Conservation (phyloP, 2,888 invertebrate species). For the Drosophila anomalata region DNA sequence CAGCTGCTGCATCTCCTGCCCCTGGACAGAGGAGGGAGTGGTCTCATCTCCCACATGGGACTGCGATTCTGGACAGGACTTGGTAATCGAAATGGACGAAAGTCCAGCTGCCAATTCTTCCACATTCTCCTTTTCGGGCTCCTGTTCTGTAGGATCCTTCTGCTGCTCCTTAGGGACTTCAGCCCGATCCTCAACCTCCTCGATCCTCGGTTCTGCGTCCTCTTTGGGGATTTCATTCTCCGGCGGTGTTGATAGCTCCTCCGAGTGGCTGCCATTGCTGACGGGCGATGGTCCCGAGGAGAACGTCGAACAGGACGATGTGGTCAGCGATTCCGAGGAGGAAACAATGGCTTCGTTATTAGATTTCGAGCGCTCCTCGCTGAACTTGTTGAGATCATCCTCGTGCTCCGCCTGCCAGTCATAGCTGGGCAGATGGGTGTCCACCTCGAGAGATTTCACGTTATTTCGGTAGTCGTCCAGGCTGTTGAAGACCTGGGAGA, state of each 20-base stretch:
- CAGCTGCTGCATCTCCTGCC: slow-evolving; percentile 74
- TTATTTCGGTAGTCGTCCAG: slow-evolving; percentile 86
- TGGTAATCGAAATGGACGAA: slow-evolving; percentile 82
- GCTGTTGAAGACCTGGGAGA: slow-evolving; percentile 87
- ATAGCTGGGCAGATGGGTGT: slow-evolving; percentile 50
- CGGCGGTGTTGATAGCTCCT: slow-evolving; percentile 66
- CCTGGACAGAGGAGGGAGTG: slow-evolving; percentile 74
- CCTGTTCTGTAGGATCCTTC: background rate
- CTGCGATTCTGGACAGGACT: slow-evolving; percentile 64
- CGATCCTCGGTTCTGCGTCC: background rate
- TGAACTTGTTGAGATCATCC: slow-evolving; percentile 79
- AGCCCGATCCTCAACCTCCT: background rate
- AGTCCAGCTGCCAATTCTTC: slow-evolving; percentile 81
- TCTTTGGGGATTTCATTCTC: slow-evolving; percentile 34
- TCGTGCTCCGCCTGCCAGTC: slow-evolving; percentile 60
- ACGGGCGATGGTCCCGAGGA: slow-evolving; percentile 83
- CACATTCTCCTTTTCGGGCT: slow-evolving; percentile 40
- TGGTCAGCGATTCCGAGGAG: slow-evolving; percentile 82
- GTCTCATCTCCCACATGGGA: slow-evolving; percentile 72
- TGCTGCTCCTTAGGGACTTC: background rate
- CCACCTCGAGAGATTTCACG: slow-evolving; percentile 75
- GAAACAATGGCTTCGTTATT: slow-evolving; percentile 57
- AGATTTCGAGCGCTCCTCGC: slow-evolving; percentile 56
- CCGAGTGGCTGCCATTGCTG: slow-evolving; percentile 64
- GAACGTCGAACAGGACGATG: slow-evolving; percentile 83